Evolutionary conservation across 2,797 vertebrate genomes (phyloP).

Genomic region (Tragopan temminckii): DNA sequence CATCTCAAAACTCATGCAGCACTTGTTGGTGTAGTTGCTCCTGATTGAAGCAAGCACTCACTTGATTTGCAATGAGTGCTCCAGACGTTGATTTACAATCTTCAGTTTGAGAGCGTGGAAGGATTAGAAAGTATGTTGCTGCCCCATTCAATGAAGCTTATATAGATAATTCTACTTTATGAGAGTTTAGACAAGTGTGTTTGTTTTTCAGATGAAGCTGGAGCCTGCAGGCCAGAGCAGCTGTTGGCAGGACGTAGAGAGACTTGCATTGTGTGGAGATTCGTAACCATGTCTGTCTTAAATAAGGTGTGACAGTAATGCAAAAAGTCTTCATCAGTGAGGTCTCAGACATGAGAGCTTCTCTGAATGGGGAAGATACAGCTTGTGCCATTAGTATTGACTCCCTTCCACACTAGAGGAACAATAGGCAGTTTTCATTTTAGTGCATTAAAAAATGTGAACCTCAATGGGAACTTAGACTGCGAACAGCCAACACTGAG

Average conservation of each 20-base stretch:
- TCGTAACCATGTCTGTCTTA: background rate
- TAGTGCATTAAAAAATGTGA: background rate
- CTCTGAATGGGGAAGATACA: background rate
- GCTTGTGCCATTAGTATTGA: background rate
- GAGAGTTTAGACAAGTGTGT: rapidly evolving
- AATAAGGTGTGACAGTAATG: background rate
- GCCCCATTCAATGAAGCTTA: background rate
- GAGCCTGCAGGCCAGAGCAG: background rate
- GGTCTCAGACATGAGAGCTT: background rate
- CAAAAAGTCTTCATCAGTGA: background rate
- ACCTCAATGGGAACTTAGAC: background rate
- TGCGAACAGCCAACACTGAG: background rate
- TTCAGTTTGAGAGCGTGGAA: background rate
- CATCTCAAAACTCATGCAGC: background rate
- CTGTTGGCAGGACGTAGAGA: background rate
- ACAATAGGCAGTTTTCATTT: background rate
- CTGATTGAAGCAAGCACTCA: background rate
- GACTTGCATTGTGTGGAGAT: background rate
- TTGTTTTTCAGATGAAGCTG: background rate
- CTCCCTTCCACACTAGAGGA: background rate
- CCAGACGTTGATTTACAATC: background rate
- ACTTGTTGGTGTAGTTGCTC: background rate
- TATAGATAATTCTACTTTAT: background rate
- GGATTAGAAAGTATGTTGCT: background rate
- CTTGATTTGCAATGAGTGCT: background rate